Evolutionary conservation across 2,113 vertebrate genomes (phyloP).

Genomic region (Anthoscopus minutus): DNA sequence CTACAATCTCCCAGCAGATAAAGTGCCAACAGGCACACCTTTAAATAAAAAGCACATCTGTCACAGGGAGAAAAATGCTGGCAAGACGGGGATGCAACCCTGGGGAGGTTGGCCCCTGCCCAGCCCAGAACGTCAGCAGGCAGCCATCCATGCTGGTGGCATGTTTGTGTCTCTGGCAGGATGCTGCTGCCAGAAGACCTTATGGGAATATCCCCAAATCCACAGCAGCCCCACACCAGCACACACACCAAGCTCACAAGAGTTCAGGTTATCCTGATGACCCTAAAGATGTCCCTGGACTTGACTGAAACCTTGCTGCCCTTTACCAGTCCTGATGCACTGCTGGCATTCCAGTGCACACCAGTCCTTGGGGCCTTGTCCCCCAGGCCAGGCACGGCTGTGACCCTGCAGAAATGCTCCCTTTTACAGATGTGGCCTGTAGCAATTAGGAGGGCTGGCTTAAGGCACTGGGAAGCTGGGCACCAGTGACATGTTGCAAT

Average conservation of each 20-base stretch:
- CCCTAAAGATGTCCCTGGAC: not conserved
- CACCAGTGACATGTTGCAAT: fast-evolving
- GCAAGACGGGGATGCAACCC: fast-evolving
- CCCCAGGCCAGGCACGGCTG: not conserved
- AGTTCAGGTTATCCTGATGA: not conserved
- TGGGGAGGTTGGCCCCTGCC: not conserved
- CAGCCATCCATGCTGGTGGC: not conserved
- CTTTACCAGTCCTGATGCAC: not conserved
- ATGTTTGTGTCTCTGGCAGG: not conserved
- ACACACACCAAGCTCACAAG: not conserved
- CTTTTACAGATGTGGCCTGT: not conserved
- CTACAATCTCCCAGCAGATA: not conserved
- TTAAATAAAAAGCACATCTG: not conserved
- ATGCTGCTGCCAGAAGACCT: not conserved
- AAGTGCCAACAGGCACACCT: not conserved
- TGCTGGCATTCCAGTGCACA: not conserved
- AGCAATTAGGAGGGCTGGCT: not conserved
- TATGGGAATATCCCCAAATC: not conserved
- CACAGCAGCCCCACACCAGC: not conserved
- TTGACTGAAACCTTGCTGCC: not conserved
- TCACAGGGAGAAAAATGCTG: not conserved
- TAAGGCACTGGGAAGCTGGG: not conserved
- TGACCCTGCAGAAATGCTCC: not conserved
- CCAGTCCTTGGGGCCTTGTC: fast-evolving
- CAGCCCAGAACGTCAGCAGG: not conserved